Conservation (phyloP, 1,140 invertebrate genomes). For the Drosophila hydei region DNA sequence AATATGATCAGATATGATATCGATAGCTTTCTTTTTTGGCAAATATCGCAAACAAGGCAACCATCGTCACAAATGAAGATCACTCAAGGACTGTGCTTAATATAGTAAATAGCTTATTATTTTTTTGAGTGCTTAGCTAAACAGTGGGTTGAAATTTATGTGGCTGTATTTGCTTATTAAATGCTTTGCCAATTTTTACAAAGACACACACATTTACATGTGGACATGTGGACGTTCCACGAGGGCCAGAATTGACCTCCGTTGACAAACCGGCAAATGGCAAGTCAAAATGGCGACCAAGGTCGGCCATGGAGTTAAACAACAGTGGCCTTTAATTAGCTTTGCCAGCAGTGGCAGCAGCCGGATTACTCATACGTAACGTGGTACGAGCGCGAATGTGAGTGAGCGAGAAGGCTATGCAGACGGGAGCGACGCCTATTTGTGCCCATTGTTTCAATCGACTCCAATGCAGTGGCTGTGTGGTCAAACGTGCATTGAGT, state of each 20-base stretch:
- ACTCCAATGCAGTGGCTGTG: constrained; percentile 26
- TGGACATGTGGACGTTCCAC: constrained; percentile 13
- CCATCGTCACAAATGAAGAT: too few relatives aligned
- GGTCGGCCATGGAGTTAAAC: constrained; percentile 64
- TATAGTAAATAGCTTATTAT: not conserved
- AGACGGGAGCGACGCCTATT: not conserved
- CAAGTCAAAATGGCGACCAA: constrained; percentile 56
- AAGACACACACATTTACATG: constrained; percentile 1
- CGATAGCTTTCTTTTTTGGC: not conserved
- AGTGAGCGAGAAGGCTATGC: not conserved
- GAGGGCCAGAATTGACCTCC: constrained; percentile 19
- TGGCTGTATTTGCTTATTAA: constrained; percentile 38
- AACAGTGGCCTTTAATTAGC: constrained; percentile 70
- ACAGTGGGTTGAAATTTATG: constrained; percentile 29
- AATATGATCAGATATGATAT: not conserved
- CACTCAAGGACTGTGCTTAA: too few relatives aligned
- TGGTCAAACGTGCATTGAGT: constrained; percentile 79
- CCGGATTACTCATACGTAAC: constrained; percentile 73
- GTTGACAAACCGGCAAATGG: constrained; percentile 64
- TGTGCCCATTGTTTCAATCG: constrained; percentile 59
- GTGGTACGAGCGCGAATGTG: constrained; percentile 18
- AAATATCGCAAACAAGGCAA: not conserved
- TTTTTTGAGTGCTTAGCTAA: constrained; percentile 18
- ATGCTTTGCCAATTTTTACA: constrained; percentile 33
- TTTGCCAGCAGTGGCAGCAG: constrained; percentile 43